Conservation (phyloP, 2,888 invertebrate genomes). For the Megastigmus dorsalis region DNA sequence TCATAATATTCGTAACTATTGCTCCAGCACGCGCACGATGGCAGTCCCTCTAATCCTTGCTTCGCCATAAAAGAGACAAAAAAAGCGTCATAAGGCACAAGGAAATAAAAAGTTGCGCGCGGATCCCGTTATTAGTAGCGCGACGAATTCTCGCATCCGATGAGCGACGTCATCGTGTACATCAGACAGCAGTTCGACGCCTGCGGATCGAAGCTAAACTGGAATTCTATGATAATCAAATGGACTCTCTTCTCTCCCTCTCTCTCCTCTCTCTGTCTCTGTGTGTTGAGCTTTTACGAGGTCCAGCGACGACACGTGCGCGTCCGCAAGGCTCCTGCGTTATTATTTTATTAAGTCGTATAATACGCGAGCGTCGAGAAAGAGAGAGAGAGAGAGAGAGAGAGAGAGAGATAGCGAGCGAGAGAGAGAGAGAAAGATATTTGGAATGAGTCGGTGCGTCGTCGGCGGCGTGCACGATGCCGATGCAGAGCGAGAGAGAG, state of each 20-base stretch:
- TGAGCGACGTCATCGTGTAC: not conserved
- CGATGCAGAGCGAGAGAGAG: too few species aligned
- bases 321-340: conserved; percentile 57
- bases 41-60: conserved; percentile 2
- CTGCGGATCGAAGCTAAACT: conserved; percentile 65
- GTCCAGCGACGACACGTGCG: conserved; percentile 16
- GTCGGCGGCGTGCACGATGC: conserved; percentile 44
- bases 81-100: conserved; percentile 3
- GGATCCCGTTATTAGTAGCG: conserved; percentile 27
- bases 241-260: conserved; percentile 54
- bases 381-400: too few species aligned
- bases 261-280: too few species aligned
- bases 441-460: too few species aligned
- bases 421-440: too few species aligned
- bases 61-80: not conserved
- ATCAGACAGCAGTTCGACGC: too few species aligned
- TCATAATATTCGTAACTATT: not conserved
- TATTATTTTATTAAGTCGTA: conserved; percentile 72
- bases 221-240: conserved; percentile 72
- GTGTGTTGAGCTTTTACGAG: conserved; percentile 47
- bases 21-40: conserved; percentile 12
- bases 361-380: conserved; percentile 65
- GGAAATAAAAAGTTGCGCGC: not conserved
- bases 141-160: conserved; percentile 14
- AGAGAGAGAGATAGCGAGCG: too few species aligned